phyloP scores from a whole-genome alignment of 2,888 invertebrate genomes.

The Callosobruchus maculatus region DNA sequence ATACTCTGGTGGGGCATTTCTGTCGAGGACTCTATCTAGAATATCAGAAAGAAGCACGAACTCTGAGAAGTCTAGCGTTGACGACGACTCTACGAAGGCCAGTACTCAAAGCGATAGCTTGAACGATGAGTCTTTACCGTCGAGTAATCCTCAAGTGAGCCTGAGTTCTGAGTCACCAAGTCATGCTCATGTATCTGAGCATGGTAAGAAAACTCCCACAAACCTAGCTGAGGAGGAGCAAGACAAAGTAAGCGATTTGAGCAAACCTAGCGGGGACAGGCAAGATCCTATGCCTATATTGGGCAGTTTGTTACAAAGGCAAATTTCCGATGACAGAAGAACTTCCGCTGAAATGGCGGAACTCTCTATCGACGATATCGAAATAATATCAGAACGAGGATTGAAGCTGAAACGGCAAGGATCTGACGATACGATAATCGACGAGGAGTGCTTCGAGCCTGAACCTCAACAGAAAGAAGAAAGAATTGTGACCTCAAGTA shows the following conservation, averaged over 20 bases:
- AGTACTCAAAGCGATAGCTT: conserved; percentile 80
- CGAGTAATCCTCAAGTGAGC: conserved; percentile 82
- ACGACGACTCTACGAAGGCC: conserved; percentile 83
- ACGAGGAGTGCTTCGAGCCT: conserved; percentile 45
- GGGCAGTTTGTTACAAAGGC: conserved; percentile 45
- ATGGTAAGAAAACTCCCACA: conserved; percentile 42
- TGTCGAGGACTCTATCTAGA: conserved; percentile 75
- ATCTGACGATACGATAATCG: conserved; percentile 50
- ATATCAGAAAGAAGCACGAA: conserved; percentile 87
- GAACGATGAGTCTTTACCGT: conserved; percentile 78
- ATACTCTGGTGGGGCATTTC: conserved; percentile 58
- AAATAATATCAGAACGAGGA: conserved; percentile 48
- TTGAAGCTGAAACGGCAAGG: conserved; percentile 44
- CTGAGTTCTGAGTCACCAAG: conserved; percentile 81
- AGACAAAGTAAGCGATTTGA: conserved; percentile 29
- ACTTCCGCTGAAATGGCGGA: conserved; percentile 84
- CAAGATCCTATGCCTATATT: conserved; percentile 40
- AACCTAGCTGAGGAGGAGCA: conserved; percentile 24
- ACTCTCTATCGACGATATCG: conserved; percentile 67
- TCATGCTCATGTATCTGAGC: conserved; percentile 60
- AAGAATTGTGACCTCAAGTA: conserved; percentile 48
- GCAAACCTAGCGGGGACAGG: conserved; percentile 25
- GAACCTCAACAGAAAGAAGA: conserved; percentile 28
- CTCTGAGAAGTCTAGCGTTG: conserved; percentile 81
- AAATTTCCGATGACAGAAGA: conserved; percentile 76